Conservation (phyloP, 92 coral and sea anemone species). For the Umimayanthus kanabou region DNA sequence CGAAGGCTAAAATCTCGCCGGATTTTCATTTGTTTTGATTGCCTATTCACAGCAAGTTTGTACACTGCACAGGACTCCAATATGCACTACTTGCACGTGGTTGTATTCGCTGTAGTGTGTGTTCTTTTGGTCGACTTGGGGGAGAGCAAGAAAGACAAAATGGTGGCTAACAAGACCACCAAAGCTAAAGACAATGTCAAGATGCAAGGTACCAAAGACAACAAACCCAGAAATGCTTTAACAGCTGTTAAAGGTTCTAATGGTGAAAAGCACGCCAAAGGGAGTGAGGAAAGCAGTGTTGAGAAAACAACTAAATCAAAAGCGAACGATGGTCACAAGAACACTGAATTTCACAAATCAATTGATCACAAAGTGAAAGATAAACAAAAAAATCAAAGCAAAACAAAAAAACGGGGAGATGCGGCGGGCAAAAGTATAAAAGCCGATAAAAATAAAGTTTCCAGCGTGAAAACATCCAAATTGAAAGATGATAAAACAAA, state of each 20-base stretch:
- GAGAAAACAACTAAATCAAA: neutral
- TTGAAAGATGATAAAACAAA: conserved; percentile 13
- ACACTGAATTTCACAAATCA: conserved; percentile 15
- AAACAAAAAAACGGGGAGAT: conserved; percentile 11
- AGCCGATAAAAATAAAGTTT: neutral
- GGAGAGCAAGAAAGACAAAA: conserved; percentile 16
- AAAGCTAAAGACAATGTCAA: conserved; percentile 1
- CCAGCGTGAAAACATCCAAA: neutral
- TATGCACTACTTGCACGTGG: neutral
- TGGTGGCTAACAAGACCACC: neutral
- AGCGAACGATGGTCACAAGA: conserved; percentile 8
- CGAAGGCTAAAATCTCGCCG: neutral
- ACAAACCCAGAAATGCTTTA: neutral
- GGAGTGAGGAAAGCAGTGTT: neutral
- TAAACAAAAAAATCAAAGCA: conserved; percentile 11
- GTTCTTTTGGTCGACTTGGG: conserved; percentile 9
- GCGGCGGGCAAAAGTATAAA: conserved; percentile 3
- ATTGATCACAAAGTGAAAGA: conserved; percentile 1
- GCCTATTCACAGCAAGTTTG: neutral
- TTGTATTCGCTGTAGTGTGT: neutral
- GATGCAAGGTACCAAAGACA: neutral
- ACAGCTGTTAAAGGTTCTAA: neutral
- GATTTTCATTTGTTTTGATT: neutral
- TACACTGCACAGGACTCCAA: neutral
- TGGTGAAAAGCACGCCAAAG: neutral